A percentile compares a stretch with the other conserved stretches of the same genome.
Conservation (phyloP, 2,888 invertebrate species). For the Onchidella celtica region DNA sequence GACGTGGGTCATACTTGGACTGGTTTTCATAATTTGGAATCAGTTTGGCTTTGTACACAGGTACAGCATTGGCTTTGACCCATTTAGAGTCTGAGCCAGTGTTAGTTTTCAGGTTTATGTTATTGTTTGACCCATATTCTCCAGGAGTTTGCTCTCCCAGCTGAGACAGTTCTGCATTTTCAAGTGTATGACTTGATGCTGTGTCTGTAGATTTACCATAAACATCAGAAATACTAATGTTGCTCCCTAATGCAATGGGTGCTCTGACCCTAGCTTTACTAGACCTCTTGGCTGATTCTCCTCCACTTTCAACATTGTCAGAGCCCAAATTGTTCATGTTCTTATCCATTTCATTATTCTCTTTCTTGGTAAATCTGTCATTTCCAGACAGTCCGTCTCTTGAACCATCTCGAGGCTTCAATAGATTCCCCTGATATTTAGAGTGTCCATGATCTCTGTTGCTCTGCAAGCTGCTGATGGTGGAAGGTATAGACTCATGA, state of each 20-base stretch:
- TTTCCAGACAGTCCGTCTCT: background rate
- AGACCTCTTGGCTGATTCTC: conserved; percentile 22
- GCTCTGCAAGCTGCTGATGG: conserved; percentile 53
- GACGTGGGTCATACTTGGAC: conserved; percentile 62
- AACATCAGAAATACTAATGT: conserved; percentile 62
- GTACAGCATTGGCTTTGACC: conserved; percentile 58
- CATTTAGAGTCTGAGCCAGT: conserved; percentile 51
- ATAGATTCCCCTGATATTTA: conserved; percentile 36
- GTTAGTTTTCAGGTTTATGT: background rate
- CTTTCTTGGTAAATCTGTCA: background rate
- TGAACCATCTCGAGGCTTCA: background rate
- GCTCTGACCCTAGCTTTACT: conserved; percentile 52
- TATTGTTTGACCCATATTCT: background rate
- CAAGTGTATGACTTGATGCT: background rate
- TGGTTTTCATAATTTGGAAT: conserved; percentile 72
- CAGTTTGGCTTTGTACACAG: conserved; percentile 63
- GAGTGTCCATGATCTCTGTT: conserved; percentile 36
- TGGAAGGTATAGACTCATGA: conserved; percentile 50
- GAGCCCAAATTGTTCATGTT: background rate
- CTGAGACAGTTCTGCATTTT: background rate
- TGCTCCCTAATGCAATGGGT: conserved; percentile 61
- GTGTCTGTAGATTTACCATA: conserved; percentile 42
- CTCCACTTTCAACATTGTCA: background rate
- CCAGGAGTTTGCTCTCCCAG: background rate
- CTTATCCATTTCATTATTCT: background rate